Percentiles rank a stretch among this genome's conserved stretches.
phyloP scores from a whole-genome alignment of 2,888 invertebrate species.

The Priocnemis perturbator region DNA sequence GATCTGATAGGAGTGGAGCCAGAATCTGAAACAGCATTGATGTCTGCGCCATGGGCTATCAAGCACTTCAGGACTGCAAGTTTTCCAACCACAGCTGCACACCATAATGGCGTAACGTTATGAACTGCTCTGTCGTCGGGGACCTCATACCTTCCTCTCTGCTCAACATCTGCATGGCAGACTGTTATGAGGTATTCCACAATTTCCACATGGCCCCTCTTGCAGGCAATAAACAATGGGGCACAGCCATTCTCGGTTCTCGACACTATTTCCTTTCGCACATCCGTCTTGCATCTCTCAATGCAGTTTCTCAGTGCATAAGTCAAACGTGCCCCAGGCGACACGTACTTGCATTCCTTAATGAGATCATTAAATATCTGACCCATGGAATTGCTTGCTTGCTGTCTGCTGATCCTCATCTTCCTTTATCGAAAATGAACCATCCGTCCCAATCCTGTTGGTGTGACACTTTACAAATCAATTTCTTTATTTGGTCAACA shows the following conservation, averaged over 20 bases:
- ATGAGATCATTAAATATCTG: slow-evolving; percentile 80
- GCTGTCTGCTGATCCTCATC: slow-evolving; percentile 24
- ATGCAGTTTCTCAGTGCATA: slow-evolving; percentile 77
- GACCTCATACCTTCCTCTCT: slow-evolving; percentile 89
- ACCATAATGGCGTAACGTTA: slow-evolving; percentile 93
- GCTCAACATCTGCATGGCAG: slow-evolving; percentile 91
- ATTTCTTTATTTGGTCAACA: no score
- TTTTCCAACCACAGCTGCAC: slow-evolving; percentile 91
- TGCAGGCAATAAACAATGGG: slow-evolving; percentile 87
- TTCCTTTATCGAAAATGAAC: slow-evolving; percentile 9
- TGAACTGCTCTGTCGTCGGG: slow-evolving; percentile 88
- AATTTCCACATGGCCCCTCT: slow-evolving; percentile 88
- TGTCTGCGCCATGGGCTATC: slow-evolving; percentile 86
- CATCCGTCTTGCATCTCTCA: slow-evolving; percentile 79
- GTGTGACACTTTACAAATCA: no score
- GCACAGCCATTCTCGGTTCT: slow-evolving; percentile 86
- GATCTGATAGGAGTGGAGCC: slow-evolving; percentile 93
- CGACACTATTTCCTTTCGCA: slow-evolving; percentile 82
- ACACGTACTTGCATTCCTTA: slow-evolving; percentile 81
- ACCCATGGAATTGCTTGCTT: slow-evolving; percentile 68
- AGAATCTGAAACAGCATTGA: slow-evolving; percentile 92
- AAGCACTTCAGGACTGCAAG: slow-evolving; percentile 86
- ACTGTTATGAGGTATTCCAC: slow-evolving; percentile 89
- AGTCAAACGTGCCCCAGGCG: slow-evolving; percentile 82
- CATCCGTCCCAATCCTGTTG: neutral